A percentile compares a stretch with the other conserved stretches of the same genome.
Evolutionary conservation across 1,140 invertebrate species (phyloP).

Genomic region (Cotesia glomerata): DNA sequence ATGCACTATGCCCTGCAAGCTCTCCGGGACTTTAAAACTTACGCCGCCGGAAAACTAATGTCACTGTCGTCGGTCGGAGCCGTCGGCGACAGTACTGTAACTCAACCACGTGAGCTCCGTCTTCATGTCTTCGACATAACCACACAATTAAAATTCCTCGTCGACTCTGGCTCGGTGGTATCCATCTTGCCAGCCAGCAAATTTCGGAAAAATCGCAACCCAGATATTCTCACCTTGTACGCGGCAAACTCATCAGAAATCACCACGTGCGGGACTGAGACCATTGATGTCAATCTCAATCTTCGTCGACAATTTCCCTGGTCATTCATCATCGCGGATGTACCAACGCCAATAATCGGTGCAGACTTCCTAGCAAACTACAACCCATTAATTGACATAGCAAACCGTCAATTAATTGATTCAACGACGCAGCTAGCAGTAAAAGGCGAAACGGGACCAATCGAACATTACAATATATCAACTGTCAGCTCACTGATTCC

Average conservation of each 20-base stretch:
- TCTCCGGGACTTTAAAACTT: background rate
- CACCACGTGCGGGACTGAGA: constrained; percentile 16
- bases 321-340: constrained; percentile 30
- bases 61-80: background rate
- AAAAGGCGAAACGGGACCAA: constrained; percentile 10
- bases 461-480: constrained; percentile 7
- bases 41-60: background rate
- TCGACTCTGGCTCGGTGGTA: constrained; percentile 11
- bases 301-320: constrained; percentile 22
- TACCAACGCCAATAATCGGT: constrained; percentile 19
- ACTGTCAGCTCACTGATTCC: constrained; percentile 1
- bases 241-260: constrained; percentile 32
- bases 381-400: constrained; percentile 26
- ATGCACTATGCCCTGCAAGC: background rate
- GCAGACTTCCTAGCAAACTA: constrained; percentile 23
- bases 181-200: constrained; percentile 12
- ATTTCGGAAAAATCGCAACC: constrained; percentile 1
- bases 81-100: constrained; percentile 10
- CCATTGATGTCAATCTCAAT: constrained; percentile 13
- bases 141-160: background rate
- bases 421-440: constrained; percentile 5
- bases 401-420: constrained; percentile 16
- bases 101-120: constrained; percentile 9
- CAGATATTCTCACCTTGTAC: background rate
- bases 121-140: constrained; percentile 1